Evolutionary conservation across 2,797 vertebrate species (phyloP), one percentile per base, ranked within the genome.

Genomic region (Bryconaethiops microstoma): DNA sequence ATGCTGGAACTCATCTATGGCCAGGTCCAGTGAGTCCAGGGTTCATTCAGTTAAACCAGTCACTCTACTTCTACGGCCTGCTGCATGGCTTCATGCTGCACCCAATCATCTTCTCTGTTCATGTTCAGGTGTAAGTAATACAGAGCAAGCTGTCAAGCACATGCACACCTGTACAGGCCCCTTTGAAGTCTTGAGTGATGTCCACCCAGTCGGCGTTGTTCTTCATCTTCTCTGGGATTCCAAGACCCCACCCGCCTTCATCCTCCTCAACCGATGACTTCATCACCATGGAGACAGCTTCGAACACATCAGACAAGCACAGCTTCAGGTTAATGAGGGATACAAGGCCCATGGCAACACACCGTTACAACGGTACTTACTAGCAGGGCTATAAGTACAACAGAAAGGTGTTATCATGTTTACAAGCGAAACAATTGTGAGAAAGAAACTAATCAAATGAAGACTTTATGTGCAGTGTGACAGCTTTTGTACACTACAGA

Each of bases 261-360:
- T 98, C 98, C 86, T 99, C 98, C 63, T 98, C 97, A 72, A 96
- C 91, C 0, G 96, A 91, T 73, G 97, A 96, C 92, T 99, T 99
- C 95, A 99, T 97, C 90, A 99, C 97, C 97, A 99, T 98, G 87
- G 87, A 92, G 88, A 90, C 90, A 67, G 82, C 87, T 91, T 77
- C 29, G 35, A 74, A 70, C 57, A 77, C 16, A 81, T 42, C 19
- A 81, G 5, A n/a, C 29, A 54, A 7, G 40, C 12, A 68, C 3
- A 55, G 21, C 42, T 39, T 73, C 54, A 59, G 6, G 17, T 35
- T 52, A 69, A 23, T 16, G 8, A 10, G 23, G 8, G 23, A 63
- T 21, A 63, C 19, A 12, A 71, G 9, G 54, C 54, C 25, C 21
- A 55, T 17, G 40, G 17, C 50, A 40, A 13, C 7, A 6, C n/a